Evolutionary conservation across 2,888 invertebrate species (phyloP).

Genomic region (Poecilobothrus nobilitatus): DNA sequence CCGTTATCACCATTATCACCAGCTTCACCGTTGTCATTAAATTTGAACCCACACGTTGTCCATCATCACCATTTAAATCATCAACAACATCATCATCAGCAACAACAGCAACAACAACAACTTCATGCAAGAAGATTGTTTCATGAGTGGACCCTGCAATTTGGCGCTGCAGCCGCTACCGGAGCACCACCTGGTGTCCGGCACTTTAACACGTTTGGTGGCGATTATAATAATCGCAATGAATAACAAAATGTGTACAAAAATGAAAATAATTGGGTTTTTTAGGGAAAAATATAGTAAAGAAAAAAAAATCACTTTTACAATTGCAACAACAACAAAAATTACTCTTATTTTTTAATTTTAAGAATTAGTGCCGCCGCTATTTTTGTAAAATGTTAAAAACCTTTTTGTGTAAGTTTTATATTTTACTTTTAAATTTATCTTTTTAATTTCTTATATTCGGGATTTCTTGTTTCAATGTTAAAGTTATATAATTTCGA

Average conservation of each 20-base stretch:
- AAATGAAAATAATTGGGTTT: slow-evolving; percentile 15
- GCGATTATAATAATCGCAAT: slow-evolving; percentile 33
- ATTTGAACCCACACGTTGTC: slow-evolving; percentile 40
- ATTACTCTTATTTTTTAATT: not conserved
- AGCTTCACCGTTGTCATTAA: slow-evolving; percentile 35
- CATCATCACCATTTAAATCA: slow-evolving; percentile 40
- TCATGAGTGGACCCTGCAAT: slow-evolving; percentile 45
- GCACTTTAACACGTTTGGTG: slow-evolving; percentile 43
- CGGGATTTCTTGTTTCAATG: no score
- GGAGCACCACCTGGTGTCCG: slow-evolving; percentile 37
- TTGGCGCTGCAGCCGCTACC: slow-evolving; percentile 42
- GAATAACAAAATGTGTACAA: slow-evolving; percentile 15
- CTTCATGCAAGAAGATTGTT: slow-evolving; percentile 42
- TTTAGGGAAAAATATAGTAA: not conserved
- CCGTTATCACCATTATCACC: slow-evolving; percentile 17
- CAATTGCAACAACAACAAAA: not conserved
- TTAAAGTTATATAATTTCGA: no score
- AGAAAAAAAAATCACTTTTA: not conserved
- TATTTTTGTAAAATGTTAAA: no score
- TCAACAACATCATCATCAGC: slow-evolving; percentile 43
- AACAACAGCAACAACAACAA: slow-evolving; percentile 45
- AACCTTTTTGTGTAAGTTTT: no score
- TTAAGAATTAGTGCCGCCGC: no score
- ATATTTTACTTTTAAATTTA: no score
- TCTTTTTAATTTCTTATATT: no score